These are phyloP conservation scores for Drosophila monieri DNA, from an alignment of 2,888 invertebrate genomes.

Conservation along the genomic window DNA sequence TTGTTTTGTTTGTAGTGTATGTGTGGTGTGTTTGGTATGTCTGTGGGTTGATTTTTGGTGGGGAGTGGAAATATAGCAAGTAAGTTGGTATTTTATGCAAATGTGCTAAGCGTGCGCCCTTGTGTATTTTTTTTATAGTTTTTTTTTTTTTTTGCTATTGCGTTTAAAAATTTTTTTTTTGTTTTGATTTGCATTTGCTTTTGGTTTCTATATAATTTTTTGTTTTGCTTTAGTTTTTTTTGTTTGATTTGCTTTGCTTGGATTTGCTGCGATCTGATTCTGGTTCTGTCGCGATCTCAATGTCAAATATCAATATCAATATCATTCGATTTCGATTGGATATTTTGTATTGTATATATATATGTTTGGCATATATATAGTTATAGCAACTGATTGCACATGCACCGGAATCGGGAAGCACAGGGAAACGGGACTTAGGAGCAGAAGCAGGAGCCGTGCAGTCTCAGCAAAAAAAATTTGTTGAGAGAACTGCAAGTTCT, in stretches of 20 bases:
- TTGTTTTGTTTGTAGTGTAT: slow-evolving; percentile 28
- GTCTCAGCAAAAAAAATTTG: slow-evolving; percentile 52
- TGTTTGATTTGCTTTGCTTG: slow-evolving; percentile 57
- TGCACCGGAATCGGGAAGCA: slow-evolving; percentile 77
- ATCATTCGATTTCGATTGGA: slow-evolving; percentile 43
- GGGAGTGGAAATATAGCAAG: slow-evolving; percentile 27
- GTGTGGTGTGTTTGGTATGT: slow-evolving; percentile 15
- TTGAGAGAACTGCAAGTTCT: slow-evolving; percentile 50
- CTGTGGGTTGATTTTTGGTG: slow-evolving; percentile 40
- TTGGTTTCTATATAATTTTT: slow-evolving; percentile 11
- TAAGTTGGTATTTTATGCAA: slow-evolving; percentile 54
- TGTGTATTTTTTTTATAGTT: slow-evolving; percentile 22
- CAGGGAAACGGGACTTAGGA: slow-evolving; percentile 76
- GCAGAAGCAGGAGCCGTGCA: slow-evolving; percentile 76
- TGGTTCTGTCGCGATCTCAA: slow-evolving; percentile 49
- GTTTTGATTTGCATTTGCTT: slow-evolving; percentile 39
- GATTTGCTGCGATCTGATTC: slow-evolving; percentile 50
- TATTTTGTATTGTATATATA: slow-evolving; percentile 30
- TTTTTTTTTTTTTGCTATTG: slow-evolving; percentile 42
- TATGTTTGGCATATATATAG: slow-evolving; percentile 55
- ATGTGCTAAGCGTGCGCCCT: slow-evolving; percentile 74
- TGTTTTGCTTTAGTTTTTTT: slow-evolving; percentile 47
- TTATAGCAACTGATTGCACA: slow-evolving; percentile 77
- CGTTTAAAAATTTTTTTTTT: slow-evolving; percentile 34
- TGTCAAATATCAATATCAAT: slow-evolving; percentile 57